These are phyloP conservation scores for Psococerastis gibbosa DNA, from an alignment of 2,888 invertebrate genomes.

Conservation along the genomic window DNA sequence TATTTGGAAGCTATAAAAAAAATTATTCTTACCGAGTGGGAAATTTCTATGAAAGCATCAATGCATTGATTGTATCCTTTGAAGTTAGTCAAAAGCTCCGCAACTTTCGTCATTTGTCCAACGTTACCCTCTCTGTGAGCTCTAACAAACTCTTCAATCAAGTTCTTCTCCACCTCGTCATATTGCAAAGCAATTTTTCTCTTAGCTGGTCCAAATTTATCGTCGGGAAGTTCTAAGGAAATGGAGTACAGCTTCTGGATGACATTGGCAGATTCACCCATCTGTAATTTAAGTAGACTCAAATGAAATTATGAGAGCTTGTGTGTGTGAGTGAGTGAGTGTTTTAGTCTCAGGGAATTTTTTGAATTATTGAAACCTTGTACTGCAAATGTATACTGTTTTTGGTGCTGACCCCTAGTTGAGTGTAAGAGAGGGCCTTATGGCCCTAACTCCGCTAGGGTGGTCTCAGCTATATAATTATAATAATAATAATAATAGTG, in stretches of 20 bases:
- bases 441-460: no score
- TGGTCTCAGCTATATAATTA: no score
- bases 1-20: no score
- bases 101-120: constrained; percentile 80
- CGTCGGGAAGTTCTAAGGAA: constrained; percentile 80
- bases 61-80: constrained; percentile 93
- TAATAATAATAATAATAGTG: no score
- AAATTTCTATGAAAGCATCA: constrained; percentile 91
- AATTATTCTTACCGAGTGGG: constrained; percentile 65
- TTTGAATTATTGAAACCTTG: no score
- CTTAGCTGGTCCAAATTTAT: constrained; percentile 68
- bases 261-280: constrained; percentile 90
- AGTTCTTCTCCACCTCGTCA: constrained; percentile 67
- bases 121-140: constrained; percentile 75
- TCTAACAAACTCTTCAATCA: constrained; percentile 87
- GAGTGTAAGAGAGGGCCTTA: no score
- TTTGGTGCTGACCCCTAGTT: no score
- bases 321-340: no score
- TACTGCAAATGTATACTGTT: no score
- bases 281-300: constrained; percentile 31
- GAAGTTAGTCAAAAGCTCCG: constrained; percentile 80
- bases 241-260: constrained; percentile 93
- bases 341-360: no score
- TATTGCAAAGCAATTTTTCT: constrained; percentile 76
- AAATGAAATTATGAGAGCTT: not conserved